Conservation (phyloP, 2,888 invertebrate genomes). For the Physocephala rufipes region DNA sequence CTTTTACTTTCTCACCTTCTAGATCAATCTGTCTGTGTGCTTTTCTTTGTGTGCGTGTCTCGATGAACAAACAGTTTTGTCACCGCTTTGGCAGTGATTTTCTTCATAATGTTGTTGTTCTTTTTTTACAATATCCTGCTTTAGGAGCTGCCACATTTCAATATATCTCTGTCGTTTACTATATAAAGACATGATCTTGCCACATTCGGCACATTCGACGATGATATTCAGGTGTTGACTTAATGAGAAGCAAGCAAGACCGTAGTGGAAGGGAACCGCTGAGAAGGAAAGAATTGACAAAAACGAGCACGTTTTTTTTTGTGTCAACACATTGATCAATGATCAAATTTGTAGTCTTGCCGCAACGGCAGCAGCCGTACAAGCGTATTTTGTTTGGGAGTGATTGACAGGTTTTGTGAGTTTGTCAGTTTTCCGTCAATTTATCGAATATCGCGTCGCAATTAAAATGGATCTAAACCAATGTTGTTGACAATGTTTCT, state of each 20-base stretch:
- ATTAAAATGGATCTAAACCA: too few species aligned
- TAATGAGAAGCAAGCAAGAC: constrained; percentile 30
- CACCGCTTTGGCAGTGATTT: too few species aligned
- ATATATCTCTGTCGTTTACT: constrained; percentile 20
- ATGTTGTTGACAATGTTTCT: too few species aligned
- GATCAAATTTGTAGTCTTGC: too few species aligned
- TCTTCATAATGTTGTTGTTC: constrained; percentile 13
- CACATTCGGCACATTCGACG: neutral
- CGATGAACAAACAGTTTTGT: constrained; percentile 25
- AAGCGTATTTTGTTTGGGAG: constrained; percentile 26
- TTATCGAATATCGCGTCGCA: too few species aligned
- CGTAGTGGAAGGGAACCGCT: neutral
- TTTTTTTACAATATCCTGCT: too few species aligned
- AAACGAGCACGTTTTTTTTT: constrained; percentile 18
- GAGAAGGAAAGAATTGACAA: neutral
- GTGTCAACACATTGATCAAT: constrained; percentile 19
- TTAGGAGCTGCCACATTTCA: constrained; percentile 26
- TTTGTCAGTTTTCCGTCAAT: too few species aligned
- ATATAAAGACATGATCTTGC: constrained; percentile 33
- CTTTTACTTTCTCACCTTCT: too few species aligned
- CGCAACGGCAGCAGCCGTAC: too few species aligned
- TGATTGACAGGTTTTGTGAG: constrained; percentile 37
- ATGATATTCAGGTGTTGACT: constrained; percentile 34
- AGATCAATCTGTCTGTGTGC: neutral
- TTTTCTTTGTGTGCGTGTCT: too few species aligned